Conservation (phyloP, 2,797 vertebrate genomes). For the Anisognathus igniventris region DNA sequence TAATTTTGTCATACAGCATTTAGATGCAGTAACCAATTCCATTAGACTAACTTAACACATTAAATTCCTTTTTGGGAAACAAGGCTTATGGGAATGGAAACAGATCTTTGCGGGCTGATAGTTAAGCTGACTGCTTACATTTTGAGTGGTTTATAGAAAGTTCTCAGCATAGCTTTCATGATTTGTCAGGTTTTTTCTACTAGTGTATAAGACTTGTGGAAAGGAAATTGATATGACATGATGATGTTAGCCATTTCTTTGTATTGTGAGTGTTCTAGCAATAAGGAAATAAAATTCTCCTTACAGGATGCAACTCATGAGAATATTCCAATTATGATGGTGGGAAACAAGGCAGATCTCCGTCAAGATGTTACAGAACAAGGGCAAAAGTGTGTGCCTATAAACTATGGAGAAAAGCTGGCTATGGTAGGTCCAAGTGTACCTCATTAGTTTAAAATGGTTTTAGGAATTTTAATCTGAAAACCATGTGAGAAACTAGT, state of each 20-base stretch:
- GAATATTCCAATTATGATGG: slow-evolving; percentile 92
- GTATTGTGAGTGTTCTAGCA: not conserved
- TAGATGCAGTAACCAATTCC: not conserved
- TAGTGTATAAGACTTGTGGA: not conserved
- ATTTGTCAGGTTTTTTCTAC: not conserved
- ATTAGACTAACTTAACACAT: not conserved
- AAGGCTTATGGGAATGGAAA: not conserved
- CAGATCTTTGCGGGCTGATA: not conserved
- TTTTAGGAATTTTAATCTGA: not conserved
- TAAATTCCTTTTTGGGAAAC: not conserved
- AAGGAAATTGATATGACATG: not conserved
- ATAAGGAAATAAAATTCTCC: not conserved
- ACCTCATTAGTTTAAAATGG: not conserved
- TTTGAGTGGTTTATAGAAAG: not conserved
- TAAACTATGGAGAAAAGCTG: slow-evolving; percentile 89
- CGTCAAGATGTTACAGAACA: slow-evolving; percentile 72
- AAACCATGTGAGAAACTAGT: not conserved
- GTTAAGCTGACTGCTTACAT: not conserved
- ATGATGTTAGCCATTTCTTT: not conserved
- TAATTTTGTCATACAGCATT: not conserved
- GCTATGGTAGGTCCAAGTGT: slow-evolving; percentile 83
- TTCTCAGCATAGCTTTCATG: not conserved
- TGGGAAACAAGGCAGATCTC: slow-evolving; percentile 94
- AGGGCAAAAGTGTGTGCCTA: slow-evolving; percentile 79
- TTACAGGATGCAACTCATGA: slow-evolving; percentile 85